Conservation (phyloP, 2,888 invertebrate species). For the Drosophila borealis region DNA sequence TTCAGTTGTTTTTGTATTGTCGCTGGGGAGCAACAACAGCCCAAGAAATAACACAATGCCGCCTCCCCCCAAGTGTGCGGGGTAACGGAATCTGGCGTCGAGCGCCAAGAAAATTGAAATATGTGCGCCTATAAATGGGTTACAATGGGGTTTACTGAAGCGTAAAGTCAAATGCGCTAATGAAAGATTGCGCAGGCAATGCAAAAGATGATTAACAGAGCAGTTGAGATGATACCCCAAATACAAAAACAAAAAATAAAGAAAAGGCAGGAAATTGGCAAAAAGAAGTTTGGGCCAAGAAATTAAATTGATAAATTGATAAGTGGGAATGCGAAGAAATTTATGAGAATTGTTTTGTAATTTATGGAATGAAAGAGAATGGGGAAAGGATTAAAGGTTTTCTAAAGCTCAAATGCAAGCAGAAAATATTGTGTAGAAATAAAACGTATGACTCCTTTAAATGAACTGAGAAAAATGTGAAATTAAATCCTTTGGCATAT, state of each 20-base stretch:
- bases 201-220: conserved; percentile 36
- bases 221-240: conserved; percentile 25
- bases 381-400: neutral
- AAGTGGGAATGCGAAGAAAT: conserved; percentile 28
- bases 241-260: neutral
- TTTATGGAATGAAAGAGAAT: conserved; percentile 1
- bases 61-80: conserved; percentile 13
- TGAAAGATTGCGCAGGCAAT: conserved; percentile 60
- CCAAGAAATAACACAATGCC: conserved; percentile 31
- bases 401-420: too few species aligned
- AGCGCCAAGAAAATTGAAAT: conserved; percentile 66
- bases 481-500: too few species aligned
- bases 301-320: conserved; percentile 42
- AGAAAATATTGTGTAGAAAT: too few species aligned
- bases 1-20: conserved; percentile 39
- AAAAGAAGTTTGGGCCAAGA: conserved; percentile 17
- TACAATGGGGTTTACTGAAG: conserved; percentile 69
- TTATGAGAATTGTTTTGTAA: conserved; percentile 9
- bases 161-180: conserved; percentile 66
- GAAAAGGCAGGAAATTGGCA: conserved; percentile 16
- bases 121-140: conserved; percentile 69
- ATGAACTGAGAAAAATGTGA: too few species aligned
- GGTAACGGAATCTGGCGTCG: neutral
- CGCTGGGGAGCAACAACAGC: conserved; percentile 23
- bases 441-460: too few species aligned